phyloP scores from a whole-genome alignment of 2,797 vertebrate genomes.

The Coregonus sp. region DNA sequence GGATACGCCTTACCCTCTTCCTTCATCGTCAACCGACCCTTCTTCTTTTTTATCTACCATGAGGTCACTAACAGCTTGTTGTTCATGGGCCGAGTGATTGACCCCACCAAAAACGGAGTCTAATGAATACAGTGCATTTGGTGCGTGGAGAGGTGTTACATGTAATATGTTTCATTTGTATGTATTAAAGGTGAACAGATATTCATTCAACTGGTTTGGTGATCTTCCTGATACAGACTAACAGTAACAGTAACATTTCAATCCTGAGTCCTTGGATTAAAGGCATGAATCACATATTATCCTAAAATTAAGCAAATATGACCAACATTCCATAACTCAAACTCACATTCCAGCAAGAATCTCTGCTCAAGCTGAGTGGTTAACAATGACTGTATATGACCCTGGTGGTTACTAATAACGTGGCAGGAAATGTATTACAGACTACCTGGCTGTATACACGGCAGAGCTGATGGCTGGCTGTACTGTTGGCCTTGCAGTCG shows the following conservation, averaged over 20 bases:
- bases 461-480: too few relatives aligned
- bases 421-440: too few relatives aligned
- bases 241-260: too few relatives aligned
- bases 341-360: too few relatives aligned
- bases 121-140: neutral
- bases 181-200: conserved; percentile 1
- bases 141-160: neutral
- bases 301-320: too few relatives aligned
- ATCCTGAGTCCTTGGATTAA: too few relatives aligned
- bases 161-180: neutral
- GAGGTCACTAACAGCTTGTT: conserved; percentile 82
- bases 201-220: neutral
- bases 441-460: too few relatives aligned
- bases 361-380: too few relatives aligned
- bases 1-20: conserved; percentile 78
- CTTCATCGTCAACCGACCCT: conserved; percentile 81
- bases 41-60: conserved; percentile 91
- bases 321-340: too few relatives aligned
- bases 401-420: conserved; percentile 39
- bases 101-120: conserved; percentile 72
- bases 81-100: conserved; percentile 89
- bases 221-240: neutral
- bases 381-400: too few relatives aligned
- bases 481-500: neutral
- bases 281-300: too few relatives aligned